Evolutionary conservation across 2,888 invertebrate genomes (phyloP).

Genomic region (Zaprionus obscuricornis): DNA sequence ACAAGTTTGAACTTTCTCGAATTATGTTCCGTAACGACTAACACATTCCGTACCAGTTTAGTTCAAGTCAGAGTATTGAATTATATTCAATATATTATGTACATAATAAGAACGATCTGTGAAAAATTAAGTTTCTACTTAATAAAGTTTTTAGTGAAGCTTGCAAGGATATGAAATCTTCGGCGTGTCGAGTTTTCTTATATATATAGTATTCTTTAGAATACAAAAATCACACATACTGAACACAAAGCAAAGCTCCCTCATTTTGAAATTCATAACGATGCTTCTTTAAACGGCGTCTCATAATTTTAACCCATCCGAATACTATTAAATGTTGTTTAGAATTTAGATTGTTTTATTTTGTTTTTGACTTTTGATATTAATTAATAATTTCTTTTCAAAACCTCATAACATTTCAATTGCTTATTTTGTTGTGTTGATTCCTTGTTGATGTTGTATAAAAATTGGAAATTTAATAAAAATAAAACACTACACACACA

Average conservation of each 20-base stretch:
- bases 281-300: constrained; percentile 62
- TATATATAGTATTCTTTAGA: too few species aligned
- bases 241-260: constrained; percentile 57
- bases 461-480: constrained; percentile 68
- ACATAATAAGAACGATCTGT: too few species aligned
- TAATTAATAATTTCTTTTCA: constrained; percentile 36
- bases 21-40: too few species aligned
- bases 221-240: neutral
- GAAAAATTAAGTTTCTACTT: too few species aligned
- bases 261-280: constrained; percentile 53
- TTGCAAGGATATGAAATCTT: too few species aligned
- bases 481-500: constrained; percentile 25
- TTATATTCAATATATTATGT: too few species aligned
- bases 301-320: constrained; percentile 39
- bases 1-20: too few species aligned
- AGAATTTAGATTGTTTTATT: constrained; percentile 70
- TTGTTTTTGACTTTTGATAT: neutral
- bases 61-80: too few species aligned
- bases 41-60: too few species aligned
- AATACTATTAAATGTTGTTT: constrained; percentile 78
- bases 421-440: constrained; percentile 49
- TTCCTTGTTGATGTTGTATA: constrained; percentile 66
- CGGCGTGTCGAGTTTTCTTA: constrained; percentile 16
- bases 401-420: constrained; percentile 38
- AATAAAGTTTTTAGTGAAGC: too few species aligned